Percentiles rank a stretch among this genome's conserved stretches.
Evolutionary conservation across 2,113 vertebrate genomes (phyloP).

Genomic region (Xyliphius kryptos): DNA sequence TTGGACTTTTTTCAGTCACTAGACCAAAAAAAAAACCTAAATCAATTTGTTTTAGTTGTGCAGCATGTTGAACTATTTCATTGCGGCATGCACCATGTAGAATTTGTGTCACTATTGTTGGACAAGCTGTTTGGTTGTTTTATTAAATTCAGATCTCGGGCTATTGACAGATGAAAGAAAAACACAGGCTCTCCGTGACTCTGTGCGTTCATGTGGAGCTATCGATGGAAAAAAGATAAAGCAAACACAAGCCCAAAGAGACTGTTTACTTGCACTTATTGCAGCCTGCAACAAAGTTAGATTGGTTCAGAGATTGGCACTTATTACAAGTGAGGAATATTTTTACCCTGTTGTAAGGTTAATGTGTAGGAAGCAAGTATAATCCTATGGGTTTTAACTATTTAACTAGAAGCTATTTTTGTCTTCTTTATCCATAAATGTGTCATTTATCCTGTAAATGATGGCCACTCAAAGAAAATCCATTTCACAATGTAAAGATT

Average conservation of each 20-base stretch:
- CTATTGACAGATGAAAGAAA: slow-evolving; percentile 42
- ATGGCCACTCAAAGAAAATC: slow-evolving; percentile 2
- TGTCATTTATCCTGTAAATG: background rate
- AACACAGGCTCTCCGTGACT: slow-evolving; percentile 24
- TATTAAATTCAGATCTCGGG: slow-evolving; percentile 43
- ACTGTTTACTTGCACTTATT: slow-evolving; percentile 38
- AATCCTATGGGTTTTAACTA: too few relatives aligned
- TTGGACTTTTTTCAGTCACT: too few relatives aligned
- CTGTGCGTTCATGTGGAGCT: slow-evolving; percentile 20
- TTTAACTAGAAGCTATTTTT: too few relatives aligned
- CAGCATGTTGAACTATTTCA: slow-evolving; percentile 1
- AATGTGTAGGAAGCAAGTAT: too few relatives aligned
- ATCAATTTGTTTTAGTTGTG: slow-evolving; percentile 1
- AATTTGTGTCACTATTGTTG: slow-evolving; percentile 28
- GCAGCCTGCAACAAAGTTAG: slow-evolving; percentile 27
- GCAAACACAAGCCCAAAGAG: slow-evolving; percentile 34
- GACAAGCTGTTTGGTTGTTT: slow-evolving; percentile 41
- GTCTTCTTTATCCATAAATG: background rate
- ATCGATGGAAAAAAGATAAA: slow-evolving; percentile 1
- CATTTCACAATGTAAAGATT: background rate
- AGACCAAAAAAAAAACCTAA: too few relatives aligned
- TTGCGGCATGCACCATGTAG: slow-evolving; percentile 19
- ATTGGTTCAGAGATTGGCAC: slow-evolving; percentile 25
- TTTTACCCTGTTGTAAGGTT: too few relatives aligned
- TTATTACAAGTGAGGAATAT: slow-evolving; percentile 28